A percentile compares a stretch with the other conserved stretches of the same genome.
Evolutionary conservation across 2,888 invertebrate genomes (phyloP).

Genomic region (Troides oblongomaculatus): DNA sequence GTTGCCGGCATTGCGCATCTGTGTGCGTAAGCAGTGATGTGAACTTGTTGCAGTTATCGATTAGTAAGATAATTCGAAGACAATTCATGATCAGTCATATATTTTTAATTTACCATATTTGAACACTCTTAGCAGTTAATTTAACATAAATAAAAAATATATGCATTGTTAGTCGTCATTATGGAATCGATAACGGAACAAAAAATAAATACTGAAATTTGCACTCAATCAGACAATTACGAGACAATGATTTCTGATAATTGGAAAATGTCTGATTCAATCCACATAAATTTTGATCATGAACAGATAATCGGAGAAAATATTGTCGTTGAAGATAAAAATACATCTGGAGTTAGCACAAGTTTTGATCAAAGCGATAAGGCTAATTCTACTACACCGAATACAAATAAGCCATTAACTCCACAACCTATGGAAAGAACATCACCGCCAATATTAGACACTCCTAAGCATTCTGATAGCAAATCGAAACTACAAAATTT

Average conservation of each 20-base stretch:
- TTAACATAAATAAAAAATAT: slow-evolving; percentile 18
- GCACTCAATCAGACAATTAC: slow-evolving; percentile 48
- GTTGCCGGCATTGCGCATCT: slow-evolving; percentile 53
- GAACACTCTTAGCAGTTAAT: slow-evolving; percentile 24
- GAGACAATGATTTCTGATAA: slow-evolving; percentile 60
- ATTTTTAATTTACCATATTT: slow-evolving; percentile 30
- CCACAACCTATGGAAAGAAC: slow-evolving; percentile 30
- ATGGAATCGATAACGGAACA: slow-evolving; percentile 36
- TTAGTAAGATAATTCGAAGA: slow-evolving; percentile 73
- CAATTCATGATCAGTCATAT: slow-evolving; percentile 43
- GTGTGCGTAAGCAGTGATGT: slow-evolving; percentile 63
- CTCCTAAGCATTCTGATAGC: slow-evolving; percentile 44
- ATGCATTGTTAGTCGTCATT: slow-evolving; percentile 1
- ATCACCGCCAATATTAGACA: slow-evolving; percentile 48
- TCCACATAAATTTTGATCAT: slow-evolving; percentile 65
- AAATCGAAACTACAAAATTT: slow-evolving; percentile 43
- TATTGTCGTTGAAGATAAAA: slow-evolving; percentile 59
- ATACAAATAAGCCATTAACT: slow-evolving; percentile 46
- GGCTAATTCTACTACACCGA: slow-evolving; percentile 33
- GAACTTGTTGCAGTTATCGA: slow-evolving; percentile 75
- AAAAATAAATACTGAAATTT: slow-evolving; percentile 42
- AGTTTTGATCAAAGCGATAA: not conserved
- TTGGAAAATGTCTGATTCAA: slow-evolving; percentile 63
- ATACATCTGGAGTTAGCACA: slow-evolving; percentile 49
- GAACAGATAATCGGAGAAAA: slow-evolving; percentile 67